Conservation (phyloP, 2,888 invertebrate genomes). For the Epirrita christyi region DNA sequence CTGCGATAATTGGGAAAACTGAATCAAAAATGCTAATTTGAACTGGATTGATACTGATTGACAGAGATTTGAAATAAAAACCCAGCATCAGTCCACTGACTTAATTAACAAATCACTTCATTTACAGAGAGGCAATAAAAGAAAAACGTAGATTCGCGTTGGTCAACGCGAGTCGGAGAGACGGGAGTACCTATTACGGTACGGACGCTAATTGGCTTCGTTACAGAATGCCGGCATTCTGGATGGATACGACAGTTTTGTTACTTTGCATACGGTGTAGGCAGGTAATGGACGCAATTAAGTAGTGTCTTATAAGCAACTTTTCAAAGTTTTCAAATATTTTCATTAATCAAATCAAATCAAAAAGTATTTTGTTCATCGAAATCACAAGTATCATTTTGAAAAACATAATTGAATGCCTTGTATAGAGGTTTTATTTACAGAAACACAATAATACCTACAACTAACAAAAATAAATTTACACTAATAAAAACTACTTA, state of each 20-base stretch:
- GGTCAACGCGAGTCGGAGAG: slow-evolving; percentile 30
- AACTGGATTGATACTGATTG: neutral
- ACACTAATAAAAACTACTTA: too few species aligned
- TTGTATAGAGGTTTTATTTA: too few species aligned
- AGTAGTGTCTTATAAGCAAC: too few species aligned
- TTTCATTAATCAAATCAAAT: too few species aligned
- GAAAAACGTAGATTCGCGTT: slow-evolving; percentile 19
- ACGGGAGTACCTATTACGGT: neutral
- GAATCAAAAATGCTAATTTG: neutral
- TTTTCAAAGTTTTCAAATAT: too few species aligned
- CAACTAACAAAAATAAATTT: too few species aligned
- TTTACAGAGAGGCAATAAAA: slow-evolving; percentile 26
- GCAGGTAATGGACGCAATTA: too few species aligned
- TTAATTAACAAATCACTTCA: slow-evolving; percentile 25
- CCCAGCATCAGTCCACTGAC: neutral
- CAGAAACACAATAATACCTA: too few species aligned
- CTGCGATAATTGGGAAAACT: too few species aligned
- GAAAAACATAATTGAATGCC: too few species aligned
- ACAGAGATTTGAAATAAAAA: slow-evolving; percentile 4
- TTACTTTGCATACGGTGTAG: slow-evolving; percentile 17
- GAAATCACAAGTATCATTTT: too few species aligned
- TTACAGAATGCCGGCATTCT: slow-evolving; percentile 48
- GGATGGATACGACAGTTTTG: slow-evolving; percentile 33
- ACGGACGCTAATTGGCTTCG: slow-evolving; percentile 61
- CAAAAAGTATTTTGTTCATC: too few species aligned